Conservation (phyloP, 2,113 vertebrate genomes). For the Phaethon lepturus region DNA sequence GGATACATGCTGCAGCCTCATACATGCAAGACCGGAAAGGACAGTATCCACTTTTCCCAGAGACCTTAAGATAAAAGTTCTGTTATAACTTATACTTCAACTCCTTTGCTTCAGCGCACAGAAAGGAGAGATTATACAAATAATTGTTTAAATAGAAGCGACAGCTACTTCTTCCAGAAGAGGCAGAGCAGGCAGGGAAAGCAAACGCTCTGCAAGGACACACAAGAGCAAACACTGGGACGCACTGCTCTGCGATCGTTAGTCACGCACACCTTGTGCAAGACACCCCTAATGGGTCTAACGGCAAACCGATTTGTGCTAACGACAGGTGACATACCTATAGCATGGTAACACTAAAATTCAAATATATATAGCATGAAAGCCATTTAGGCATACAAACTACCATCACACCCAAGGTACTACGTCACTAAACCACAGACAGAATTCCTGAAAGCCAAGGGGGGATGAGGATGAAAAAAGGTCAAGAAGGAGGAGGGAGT, state of each 20-base stretch:
- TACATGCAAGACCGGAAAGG: not conserved
- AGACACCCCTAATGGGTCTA: not conserved
- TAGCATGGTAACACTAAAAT: not conserved
- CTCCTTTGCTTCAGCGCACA: not conserved
- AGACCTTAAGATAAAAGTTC: not conserved
- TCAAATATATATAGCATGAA: not conserved
- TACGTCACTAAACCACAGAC: not conserved
- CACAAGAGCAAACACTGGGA: not conserved
- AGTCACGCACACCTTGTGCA: not conserved
- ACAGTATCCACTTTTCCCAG: not conserved
- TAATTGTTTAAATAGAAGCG: not conserved
- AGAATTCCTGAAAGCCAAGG: not conserved
- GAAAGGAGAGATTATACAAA: not conserved
- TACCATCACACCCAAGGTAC: not conserved
- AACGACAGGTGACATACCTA: not conserved
- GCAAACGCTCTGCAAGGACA: not conserved
- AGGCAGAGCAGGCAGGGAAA: not conserved
- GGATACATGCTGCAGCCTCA: not conserved
- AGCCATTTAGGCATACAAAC: not conserved
- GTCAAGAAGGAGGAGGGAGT: fast-evolving
- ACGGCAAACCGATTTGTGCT: not conserved
- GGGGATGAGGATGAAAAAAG: not conserved
- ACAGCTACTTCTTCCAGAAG: not conserved
- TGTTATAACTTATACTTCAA: not conserved
- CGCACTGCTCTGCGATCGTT: fast-evolving